phyloP scores from a whole-genome alignment of 2,888 invertebrate genomes.

The Holacanthella duospinosa region DNA sequence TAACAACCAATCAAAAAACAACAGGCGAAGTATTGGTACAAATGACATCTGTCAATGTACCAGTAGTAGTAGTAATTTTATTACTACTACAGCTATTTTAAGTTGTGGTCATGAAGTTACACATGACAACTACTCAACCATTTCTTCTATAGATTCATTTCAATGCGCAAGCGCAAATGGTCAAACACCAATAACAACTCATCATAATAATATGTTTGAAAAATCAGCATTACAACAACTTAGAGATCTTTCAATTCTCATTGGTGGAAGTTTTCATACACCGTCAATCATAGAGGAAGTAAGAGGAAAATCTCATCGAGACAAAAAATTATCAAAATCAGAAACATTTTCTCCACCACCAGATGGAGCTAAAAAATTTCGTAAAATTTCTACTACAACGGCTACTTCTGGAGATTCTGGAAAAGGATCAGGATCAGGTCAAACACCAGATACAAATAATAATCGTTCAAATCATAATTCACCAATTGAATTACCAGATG shows the following conservation, averaged over 20 bases:
- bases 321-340: neutral
- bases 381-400: slow-evolving; percentile 22
- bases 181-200: neutral
- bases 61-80: neutral
- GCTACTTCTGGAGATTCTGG: slow-evolving; percentile 33
- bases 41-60: neutral
- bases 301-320: neutral
- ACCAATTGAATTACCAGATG: neutral
- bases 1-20: too few species aligned
- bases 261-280: slow-evolving; percentile 28
- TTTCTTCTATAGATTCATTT: slow-evolving; percentile 26
- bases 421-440: slow-evolving; percentile 26
- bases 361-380: neutral
- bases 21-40: neutral
- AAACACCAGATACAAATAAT: neutral
- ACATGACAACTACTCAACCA: slow-evolving; percentile 31
- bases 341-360: neutral
- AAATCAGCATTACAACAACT: slow-evolving; percentile 31
- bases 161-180: neutral
- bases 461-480: neutral
- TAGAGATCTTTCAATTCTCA: slow-evolving; percentile 28
- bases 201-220: neutral
- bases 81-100: slow-evolving; percentile 17
- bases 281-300: slow-evolving; percentile 8
- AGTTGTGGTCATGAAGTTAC: slow-evolving; percentile 29